Base-by-base conservation (phyloP, 2,888 invertebrate species). In the Notocelia uddmanniana region DNA sequence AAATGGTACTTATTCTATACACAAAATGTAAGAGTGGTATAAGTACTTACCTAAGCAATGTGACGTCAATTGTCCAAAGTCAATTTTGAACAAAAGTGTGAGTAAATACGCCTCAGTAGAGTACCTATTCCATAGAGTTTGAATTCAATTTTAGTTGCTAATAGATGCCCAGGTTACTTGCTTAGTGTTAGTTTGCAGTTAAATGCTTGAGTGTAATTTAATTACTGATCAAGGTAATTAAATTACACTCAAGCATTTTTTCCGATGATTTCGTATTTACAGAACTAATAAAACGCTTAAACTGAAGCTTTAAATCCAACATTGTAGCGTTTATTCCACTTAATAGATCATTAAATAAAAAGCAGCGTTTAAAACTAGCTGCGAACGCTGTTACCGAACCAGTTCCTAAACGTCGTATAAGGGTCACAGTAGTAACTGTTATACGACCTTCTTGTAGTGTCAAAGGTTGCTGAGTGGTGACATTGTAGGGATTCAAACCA, bases 261-360 rank as follows among this genome's bases (percentile, higher is more conserved):
- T 37, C 21, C 21, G 2, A 41, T 15, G 31, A 19, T 9, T 21
- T 59, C 11, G 23, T 41, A 15, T 59, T 41, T 41, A 41, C 8
- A 59, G 13, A 23, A 23, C 60, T 13, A 60, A 60, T 60, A 60
- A 41, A 62, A 62, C 48, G 26, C 13, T 41, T n/a, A 0, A n/a
- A 37, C 63, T n/a, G 5, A 13, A 37, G 45, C 23, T 58, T 50
- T 57, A 3, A 70, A 64, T 21, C 34, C 18, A 67, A 71, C 66
- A 71, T 60, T 45, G 67, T 71, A 18, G 50, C 23, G 21, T 54
- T 71, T 71, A 71, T 71, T 66, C 54, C 67, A 71, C 54, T 60
- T 69, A 45, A 71, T 55, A 66, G 59, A 59, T 66, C 71, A 71
- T 71, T 71, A 71, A 71, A 71, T 59, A 52, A 57, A 50, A 64